phyloP scores from a whole-genome alignment of 2,888 invertebrate genomes.

The Xestia rhomboidea region DNA sequence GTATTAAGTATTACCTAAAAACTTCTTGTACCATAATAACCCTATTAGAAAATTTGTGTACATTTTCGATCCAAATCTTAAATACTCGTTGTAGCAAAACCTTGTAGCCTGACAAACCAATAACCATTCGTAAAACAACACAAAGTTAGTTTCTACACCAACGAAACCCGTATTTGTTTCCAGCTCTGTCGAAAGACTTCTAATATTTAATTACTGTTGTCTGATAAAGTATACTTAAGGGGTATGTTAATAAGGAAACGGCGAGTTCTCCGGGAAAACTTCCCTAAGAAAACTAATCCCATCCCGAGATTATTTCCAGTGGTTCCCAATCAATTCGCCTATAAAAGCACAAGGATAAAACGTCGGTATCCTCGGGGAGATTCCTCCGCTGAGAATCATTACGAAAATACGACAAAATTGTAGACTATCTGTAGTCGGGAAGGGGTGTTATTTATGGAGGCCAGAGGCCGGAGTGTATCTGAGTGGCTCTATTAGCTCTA shows the following conservation, averaged over 20 bases:
- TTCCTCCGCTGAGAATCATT: constrained; percentile 84
- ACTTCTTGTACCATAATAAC: constrained; percentile 53
- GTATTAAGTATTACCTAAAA: background rate
- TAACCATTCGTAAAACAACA: constrained; percentile 36
- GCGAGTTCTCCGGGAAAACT: constrained; percentile 75
- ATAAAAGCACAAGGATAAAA: constrained; percentile 84
- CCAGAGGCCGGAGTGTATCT: constrained; percentile 86
- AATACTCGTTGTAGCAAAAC: constrained; percentile 39
- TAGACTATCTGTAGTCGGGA: constrained; percentile 79
- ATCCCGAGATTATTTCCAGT: constrained; percentile 84
- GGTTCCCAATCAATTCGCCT: constrained; percentile 87
- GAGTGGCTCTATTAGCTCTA: constrained; percentile 88
- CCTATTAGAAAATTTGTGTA: constrained; percentile 47
- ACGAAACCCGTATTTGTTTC: constrained; percentile 33
- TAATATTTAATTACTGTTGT: constrained; percentile 78
- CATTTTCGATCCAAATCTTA: constrained; percentile 37
- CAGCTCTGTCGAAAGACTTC: constrained; percentile 63
- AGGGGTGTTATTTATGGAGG: constrained; percentile 89
- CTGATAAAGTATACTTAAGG: constrained; percentile 76
- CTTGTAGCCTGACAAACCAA: constrained; percentile 50
- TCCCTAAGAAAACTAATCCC: constrained; percentile 85
- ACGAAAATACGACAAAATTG: constrained; percentile 88
- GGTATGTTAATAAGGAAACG: constrained; percentile 82
- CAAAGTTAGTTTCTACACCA: constrained; percentile 27
- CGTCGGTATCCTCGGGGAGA: constrained; percentile 76